phyloP scores from a whole-genome alignment of 2,888 invertebrate genomes.

The Seira ritae region DNA sequence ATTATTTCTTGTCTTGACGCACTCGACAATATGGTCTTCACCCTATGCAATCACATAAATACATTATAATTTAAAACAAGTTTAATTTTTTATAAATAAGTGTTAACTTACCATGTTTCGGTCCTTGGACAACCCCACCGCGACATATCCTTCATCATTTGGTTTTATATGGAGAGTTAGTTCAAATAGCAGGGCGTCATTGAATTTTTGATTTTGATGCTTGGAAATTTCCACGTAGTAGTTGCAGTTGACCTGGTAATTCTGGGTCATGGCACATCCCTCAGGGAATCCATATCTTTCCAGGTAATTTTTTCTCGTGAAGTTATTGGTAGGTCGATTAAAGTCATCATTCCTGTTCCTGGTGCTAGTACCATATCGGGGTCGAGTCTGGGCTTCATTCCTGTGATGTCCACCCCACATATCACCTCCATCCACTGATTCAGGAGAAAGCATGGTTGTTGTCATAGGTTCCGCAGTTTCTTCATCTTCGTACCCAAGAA shows the following conservation, averaged over 20 bases:
- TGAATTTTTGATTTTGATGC: not conserved
- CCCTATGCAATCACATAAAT: slow-evolving; percentile 24
- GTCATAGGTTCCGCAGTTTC: not conserved
- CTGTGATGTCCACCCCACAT: slow-evolving; percentile 17
- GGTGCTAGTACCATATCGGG: not conserved
- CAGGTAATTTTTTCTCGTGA: not conserved
- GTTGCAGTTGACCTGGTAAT: slow-evolving; percentile 16
- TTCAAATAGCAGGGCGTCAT: slow-evolving; percentile 31
- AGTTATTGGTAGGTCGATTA: too few relatives aligned
- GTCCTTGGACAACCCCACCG: slow-evolving; percentile 62
- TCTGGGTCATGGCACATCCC: slow-evolving; percentile 15
- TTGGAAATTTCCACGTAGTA: slow-evolving; percentile 44
- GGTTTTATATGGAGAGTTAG: slow-evolving; percentile 26
- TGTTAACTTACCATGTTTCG: slow-evolving; percentile 54
- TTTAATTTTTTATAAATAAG: not conserved
- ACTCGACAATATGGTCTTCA: slow-evolving; percentile 57
- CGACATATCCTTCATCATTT: slow-evolving; percentile 54
- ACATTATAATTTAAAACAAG: not conserved
- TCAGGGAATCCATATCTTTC: slow-evolving; percentile 53
- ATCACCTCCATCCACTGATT: too few relatives aligned
- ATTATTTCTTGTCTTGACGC: slow-evolving; percentile 17
- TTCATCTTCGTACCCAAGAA: too few relatives aligned
- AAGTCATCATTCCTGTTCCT: not conserved
- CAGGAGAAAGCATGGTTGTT: slow-evolving; percentile 3
- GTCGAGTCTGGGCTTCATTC: not conserved